A percentile compares a stretch with the other conserved stretches of the same genome.
These are phyloP conservation scores for Paralichthys olivaceus DNA, from an alignment of 2,113 vertebrate genomes.

Conservation along the genomic window DNA sequence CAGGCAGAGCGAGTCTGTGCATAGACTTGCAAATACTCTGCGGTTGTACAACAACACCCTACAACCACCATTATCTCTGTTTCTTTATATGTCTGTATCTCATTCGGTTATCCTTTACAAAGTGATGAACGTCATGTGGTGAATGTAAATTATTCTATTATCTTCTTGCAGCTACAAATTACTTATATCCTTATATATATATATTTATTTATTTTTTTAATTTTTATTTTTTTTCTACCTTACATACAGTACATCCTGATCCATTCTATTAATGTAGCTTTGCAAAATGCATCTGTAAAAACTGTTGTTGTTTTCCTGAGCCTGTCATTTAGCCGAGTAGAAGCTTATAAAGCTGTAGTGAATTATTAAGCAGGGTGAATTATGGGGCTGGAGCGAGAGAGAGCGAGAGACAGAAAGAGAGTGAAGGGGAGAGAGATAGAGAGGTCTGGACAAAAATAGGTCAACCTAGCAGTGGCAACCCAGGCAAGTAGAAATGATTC, in stretches of 20 bases:
- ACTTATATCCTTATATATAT: background rate
- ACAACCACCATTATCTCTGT: constrained; percentile 33
- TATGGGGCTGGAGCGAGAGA: constrained; percentile 67
- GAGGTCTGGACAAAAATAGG: constrained; percentile 82
- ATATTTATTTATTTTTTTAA: background rate
- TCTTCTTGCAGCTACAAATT: background rate
- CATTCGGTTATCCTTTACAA: constrained; percentile 18
- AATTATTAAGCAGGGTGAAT: constrained; percentile 83
- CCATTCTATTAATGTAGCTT: constrained; percentile 33
- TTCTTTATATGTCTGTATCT: constrained; percentile 1
- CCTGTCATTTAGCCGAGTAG: constrained; percentile 64
- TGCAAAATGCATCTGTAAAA: constrained; percentile 41
- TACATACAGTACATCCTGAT: background rate
- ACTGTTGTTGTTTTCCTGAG: constrained; percentile 55
- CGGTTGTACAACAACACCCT: constrained; percentile 67
- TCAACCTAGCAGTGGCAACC: constrained; percentile 80
- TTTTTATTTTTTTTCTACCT: too few species aligned
- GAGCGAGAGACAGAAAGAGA: constrained; percentile 53
- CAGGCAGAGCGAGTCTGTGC: constrained; percentile 56
- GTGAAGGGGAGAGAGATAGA: constrained; percentile 11
- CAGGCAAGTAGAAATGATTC: constrained; percentile 80
- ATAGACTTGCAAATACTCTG: constrained; percentile 75
- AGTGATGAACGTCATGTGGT: constrained; percentile 10
- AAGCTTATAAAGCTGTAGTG: constrained; percentile 74
- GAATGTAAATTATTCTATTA: constrained; percentile 15